These are phyloP conservation scores for Lepisosteus oculatus DNA, from an alignment of 2,113 vertebrate species.

Conservation along the genomic window DNA sequence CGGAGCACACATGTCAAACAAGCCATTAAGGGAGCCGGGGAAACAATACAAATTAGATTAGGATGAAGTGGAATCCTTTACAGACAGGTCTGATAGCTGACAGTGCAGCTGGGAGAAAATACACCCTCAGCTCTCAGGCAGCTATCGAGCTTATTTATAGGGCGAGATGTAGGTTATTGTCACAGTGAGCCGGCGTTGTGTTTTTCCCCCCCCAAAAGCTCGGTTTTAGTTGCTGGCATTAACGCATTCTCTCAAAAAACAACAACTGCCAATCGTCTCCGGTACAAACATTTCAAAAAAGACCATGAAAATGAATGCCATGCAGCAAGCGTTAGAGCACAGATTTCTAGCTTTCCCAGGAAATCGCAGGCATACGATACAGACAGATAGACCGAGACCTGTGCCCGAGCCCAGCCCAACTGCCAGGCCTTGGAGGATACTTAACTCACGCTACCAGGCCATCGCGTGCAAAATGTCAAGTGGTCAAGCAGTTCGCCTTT, in stretches of 20 bases:
- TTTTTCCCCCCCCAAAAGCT: constrained; percentile 7
- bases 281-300: constrained; percentile 1
- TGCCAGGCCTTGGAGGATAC: neutral
- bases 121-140: neutral
- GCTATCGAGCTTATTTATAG: constrained; percentile 4
- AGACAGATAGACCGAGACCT: too few species aligned
- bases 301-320: neutral
- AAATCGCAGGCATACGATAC: too few species aligned
- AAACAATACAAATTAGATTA: constrained; percentile 42
- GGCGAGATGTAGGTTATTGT: constrained; percentile 18
- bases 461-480: neutral
- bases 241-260: constrained; percentile 26
- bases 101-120: neutral
- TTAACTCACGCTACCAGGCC: neutral
- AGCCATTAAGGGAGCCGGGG: constrained; percentile 35
- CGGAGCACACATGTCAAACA: constrained; percentile 45
- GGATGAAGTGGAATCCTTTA: constrained; percentile 23
- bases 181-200: constrained; percentile 1
- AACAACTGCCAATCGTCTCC: constrained; percentile 1
- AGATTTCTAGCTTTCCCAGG: neutral
- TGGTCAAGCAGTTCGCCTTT: too few species aligned
- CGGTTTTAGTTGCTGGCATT: constrained; percentile 12
- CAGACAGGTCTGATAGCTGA: neutral
- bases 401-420: neutral
- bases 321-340: constrained; percentile 1